These are phyloP conservation scores for Alosa sapidissima DNA, from an alignment of 2,797 vertebrate genomes.

Conservation along the genomic window DNA sequence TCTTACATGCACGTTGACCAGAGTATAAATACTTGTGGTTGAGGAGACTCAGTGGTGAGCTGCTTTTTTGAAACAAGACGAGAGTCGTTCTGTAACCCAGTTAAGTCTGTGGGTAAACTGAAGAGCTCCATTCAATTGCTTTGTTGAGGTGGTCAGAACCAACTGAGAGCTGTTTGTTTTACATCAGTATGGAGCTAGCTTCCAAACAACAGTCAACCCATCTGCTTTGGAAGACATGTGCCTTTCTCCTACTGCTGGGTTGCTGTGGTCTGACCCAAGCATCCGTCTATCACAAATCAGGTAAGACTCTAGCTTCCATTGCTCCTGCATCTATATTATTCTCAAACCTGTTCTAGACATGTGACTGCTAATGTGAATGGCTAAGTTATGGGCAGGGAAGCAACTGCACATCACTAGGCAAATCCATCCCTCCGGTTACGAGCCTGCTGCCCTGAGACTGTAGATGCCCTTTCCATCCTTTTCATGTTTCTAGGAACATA, in stretches of 20 bases:
- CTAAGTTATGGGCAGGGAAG: neutral
- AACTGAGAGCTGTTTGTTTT: neutral
- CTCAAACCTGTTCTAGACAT: neutral
- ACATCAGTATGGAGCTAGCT: neutral
- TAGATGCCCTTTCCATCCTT: neutral
- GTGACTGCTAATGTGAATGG: neutral
- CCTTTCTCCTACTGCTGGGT: neutral
- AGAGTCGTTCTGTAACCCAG: neutral
- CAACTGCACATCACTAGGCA: neutral
- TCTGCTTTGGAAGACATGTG: neutral
- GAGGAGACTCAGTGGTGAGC: neutral
- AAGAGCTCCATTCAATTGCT: neutral
- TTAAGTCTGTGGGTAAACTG: neutral
- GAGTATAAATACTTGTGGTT: slow-evolving; percentile 15
- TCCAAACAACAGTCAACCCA: neutral
- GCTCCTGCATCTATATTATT: neutral
- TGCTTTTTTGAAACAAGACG: neutral
- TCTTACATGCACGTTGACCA: neutral
- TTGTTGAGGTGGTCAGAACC: neutral
- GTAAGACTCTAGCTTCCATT: neutral
- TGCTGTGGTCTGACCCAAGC: neutral
- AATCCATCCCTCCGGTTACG: neutral
- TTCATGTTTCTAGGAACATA: neutral
- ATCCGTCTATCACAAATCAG: slow-evolving; percentile 8
- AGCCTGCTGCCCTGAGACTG: neutral